Base-by-base conservation (phyloP, 2,797 vertebrate species). In the Thripadectes ignobilis region DNA sequence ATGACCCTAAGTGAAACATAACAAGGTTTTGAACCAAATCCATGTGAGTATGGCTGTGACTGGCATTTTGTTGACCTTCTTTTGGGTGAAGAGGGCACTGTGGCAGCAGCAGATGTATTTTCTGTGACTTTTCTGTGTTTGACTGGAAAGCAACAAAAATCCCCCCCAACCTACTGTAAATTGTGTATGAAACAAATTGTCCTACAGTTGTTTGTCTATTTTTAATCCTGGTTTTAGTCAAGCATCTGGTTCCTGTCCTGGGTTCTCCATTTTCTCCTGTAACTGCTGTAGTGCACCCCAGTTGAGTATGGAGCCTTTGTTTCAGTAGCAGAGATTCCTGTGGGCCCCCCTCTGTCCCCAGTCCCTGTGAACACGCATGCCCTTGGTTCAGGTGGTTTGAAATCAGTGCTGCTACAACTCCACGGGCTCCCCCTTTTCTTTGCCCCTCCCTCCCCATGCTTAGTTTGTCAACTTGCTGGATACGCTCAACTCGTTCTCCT, bases 151-250 rank as follows among this genome's bases (percentile, higher is more conserved):
- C 73, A 86, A 51, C 27, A 43, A 49, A 74, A 88, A 79, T 41
- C 23, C 23, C 29, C 69, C 54, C 63, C 78, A 39, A 39, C 86
- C 72, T 66, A 12, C 93, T 98, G 97, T 98, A 98, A 98, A 98
- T 97, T 88, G 96, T 98, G 96, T 98, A 98, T 91, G 97, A 97
- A 98, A 94, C 95, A 93, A 97, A 95, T 92, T 39, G 88, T 97
- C 96, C 96, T 95, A 39, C 59, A 13, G 97, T 46, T 85, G 72
- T 96, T 94, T 80, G 95, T 96, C 97, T 95, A 16, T 95, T 91
- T 89, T 62, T 66, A 92, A 75, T 34, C 96, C 97, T 82, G 91
- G 89, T 66, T 98, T 97, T 95, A 97, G 96, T 97, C 96, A 16
- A 96, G 95, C 95, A 95, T 94, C 96, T 95, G 96, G 92, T 97